A percentile compares a stretch with the other conserved stretches of the same genome.
Conservation (phyloP, 2,113 vertebrate species). For the Orthonyx spaldingii region DNA sequence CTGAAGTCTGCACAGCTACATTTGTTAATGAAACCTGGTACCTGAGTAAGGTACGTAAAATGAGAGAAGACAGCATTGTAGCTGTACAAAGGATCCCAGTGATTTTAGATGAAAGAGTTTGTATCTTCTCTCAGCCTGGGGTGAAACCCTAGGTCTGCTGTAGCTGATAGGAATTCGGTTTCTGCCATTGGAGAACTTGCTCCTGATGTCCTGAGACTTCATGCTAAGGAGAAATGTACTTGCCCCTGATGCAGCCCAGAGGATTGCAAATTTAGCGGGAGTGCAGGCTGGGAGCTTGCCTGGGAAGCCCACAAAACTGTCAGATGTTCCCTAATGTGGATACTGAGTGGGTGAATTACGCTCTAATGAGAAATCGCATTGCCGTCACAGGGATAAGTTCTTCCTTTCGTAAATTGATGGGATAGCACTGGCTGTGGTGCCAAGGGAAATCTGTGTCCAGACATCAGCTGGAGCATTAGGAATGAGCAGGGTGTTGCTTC, state of each 20-base stretch:
- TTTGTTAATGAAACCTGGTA: neutral
- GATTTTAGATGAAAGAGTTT: neutral
- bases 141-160: neutral
- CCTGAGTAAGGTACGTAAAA: neutral
- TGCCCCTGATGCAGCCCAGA: neutral
- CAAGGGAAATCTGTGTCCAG: neutral
- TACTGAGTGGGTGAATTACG: neutral
- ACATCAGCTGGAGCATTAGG: neutral
- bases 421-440: neutral
- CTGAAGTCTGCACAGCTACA: neutral
- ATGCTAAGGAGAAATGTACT: rapidly evolving
- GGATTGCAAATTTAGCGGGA: neutral
- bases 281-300: neutral
- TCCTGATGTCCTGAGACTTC: neutral
- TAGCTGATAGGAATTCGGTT: neutral
- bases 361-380: neutral
- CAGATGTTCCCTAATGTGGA: neutral
- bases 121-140: neutral
- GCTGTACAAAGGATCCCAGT: neutral
- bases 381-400: neutral
- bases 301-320: neutral
- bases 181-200: neutral
- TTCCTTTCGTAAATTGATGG: neutral
- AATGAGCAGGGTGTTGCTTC: neutral
- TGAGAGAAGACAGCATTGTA: neutral